Percentiles rank a stretch among this genome's conserved stretches.
phyloP scores from a whole-genome alignment of 1,140 invertebrate genomes.

The Drosophila kikkawai region DNA sequence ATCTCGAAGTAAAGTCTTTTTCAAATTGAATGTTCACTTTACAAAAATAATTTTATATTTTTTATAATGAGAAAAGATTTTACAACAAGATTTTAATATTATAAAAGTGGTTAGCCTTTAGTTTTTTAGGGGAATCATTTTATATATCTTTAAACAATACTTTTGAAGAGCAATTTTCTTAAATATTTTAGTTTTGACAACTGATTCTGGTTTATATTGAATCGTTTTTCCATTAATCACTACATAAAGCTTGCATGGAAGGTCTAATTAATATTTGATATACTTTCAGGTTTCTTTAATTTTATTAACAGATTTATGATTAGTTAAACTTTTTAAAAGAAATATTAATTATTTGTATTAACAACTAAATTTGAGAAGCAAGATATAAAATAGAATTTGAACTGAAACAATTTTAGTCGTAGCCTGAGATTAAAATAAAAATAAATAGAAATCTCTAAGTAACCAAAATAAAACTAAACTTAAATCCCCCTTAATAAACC shows the following conservation, averaged over 20 bases:
- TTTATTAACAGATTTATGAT: not conserved
- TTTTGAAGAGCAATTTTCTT: not conserved
- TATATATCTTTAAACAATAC: not conserved
- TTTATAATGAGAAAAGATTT: not conserved
- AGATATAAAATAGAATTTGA: not conserved
- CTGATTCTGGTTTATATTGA: not conserved
- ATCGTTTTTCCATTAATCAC: not conserved
- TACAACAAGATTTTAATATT: not conserved
- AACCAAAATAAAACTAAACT: not conserved
- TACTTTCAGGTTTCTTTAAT: not conserved
- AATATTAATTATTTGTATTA: not conserved
- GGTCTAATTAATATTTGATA: constrained; percentile 11
- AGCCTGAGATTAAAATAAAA: not conserved
- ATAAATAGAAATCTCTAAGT: not conserved
- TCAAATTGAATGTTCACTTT: constrained; percentile 24
- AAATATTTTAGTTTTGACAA: not conserved
- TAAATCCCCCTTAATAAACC: not conserved
- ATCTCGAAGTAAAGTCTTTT: too few relatives aligned
- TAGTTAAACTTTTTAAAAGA: not conserved
- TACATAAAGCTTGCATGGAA: not conserved
- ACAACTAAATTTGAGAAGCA: not conserved
- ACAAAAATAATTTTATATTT: not conserved
- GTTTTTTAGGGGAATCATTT: not conserved
- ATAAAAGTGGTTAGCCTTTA: not conserved
- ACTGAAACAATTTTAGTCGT: not conserved